Base-by-base conservation (phyloP, 2,797 vertebrate genomes). In the Propithecus deckenii region DNA sequence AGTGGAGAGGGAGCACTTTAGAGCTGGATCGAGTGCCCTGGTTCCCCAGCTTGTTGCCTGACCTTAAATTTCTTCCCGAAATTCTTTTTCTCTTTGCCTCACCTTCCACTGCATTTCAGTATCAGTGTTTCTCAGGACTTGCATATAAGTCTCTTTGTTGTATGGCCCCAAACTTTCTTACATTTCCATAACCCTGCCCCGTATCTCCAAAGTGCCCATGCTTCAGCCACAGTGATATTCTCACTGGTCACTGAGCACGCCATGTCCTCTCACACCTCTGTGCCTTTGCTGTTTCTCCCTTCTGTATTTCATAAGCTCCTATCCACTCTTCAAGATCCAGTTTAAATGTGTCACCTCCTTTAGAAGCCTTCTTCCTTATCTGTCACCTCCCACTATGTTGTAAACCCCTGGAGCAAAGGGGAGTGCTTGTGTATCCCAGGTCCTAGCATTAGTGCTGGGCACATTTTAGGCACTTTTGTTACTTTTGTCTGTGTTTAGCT, bases 261-360 rank as follows among this genome's bases (percentile, higher is more conserved):
- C 67, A 50, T 52, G 65, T 76, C 72, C 38, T 78, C 20, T 86
- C 23, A 0, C 11, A 72, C 50, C 46, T 91, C 71, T 92, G 46
- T 35, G 80, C 32, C n/a, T 95, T 18, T 76, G 38, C 85, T 71
- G 7, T 72, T 83, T 72, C 25, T 32, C 32, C 14, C 41, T 76
- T 93, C 63, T 93, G n/a, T 35, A 48, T 93, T 59, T 83, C 52
- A 61, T 46, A 59, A 88, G 38, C 67, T 83, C 76, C 57, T 43
- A 32, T 17, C 38, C 11, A 75, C 86, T 86, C 55, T 92, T 81
- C n/a, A 78, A 94, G 61, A 65, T 13, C 32, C 32, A 72, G 11
- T 91, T 89, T 74, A 93, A 94, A 74, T 30, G n/a, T 67, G n/a
- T 67, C 41, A 86, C 30, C 59, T 86, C 50, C 63, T 84, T 52